Percentiles rank a stretch among this genome's conserved stretches.
Conservation (phyloP, 2,797 vertebrate species). For the Clarias fuscus region DNA sequence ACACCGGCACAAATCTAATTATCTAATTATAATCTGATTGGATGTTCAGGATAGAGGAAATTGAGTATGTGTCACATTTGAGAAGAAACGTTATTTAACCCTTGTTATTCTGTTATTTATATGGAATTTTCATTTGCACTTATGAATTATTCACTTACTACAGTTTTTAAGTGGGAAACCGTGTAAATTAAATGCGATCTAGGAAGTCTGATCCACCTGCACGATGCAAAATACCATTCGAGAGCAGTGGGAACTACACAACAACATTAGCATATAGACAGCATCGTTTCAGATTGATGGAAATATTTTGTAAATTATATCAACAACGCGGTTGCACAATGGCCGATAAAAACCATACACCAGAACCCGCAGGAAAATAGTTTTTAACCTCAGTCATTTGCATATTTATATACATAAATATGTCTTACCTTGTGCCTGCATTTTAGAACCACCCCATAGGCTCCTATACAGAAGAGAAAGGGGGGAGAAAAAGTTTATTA, state of each 20-base stretch:
- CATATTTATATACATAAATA: slow-evolving; percentile 11
- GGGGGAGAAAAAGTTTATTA: neutral
- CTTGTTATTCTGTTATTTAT: neutral
- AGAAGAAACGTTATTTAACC: neutral
- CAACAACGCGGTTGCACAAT: neutral
- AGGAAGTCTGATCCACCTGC: neutral
- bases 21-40: no score
- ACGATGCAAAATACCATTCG: neutral
- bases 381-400: no score
- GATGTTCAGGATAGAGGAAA: neutral
- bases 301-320: neutral
- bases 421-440: slow-evolving; percentile 81
- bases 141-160: neutral
- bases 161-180: neutral
- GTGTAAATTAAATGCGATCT: neutral
- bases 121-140: no score
- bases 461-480: slow-evolving; percentile 63
- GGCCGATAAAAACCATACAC: neutral
- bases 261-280: neutral
- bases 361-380: neutral
- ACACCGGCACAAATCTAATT: neutral
- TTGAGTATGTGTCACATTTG: neutral
- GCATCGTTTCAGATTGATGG: neutral
- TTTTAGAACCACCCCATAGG: slow-evolving; percentile 82
- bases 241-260: neutral